A percentile compares a stretch with the other conserved stretches of the same genome.
phyloP scores from a whole-genome alignment of 2,113 vertebrate genomes.

The Sprattus sprattus region DNA sequence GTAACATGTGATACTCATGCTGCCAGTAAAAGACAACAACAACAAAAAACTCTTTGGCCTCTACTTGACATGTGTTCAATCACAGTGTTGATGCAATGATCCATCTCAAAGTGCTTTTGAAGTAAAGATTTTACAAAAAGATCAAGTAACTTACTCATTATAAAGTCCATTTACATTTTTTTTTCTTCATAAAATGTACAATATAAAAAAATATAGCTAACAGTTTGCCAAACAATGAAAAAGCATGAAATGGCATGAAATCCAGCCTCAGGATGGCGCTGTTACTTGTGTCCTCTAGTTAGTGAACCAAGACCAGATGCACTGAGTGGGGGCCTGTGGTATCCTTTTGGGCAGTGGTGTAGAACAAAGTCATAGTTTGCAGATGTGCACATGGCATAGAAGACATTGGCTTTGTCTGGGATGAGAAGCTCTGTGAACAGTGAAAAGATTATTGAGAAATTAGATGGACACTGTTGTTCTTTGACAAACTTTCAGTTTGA shows the following conservation, averaged over 20 bases:
- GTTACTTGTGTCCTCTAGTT: slow-evolving; percentile 10
- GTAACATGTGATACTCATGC: neutral
- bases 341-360: slow-evolving; percentile 53
- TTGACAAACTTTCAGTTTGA: neutral
- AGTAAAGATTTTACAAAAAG: neutral
- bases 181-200: slow-evolving; percentile 14
- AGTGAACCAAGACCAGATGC: slow-evolving; percentile 2
- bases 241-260: neutral
- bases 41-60: neutral
- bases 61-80: neutral
- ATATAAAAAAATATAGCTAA: neutral
- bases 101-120: neutral
- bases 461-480: neutral
- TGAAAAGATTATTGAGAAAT: neutral
- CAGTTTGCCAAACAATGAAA: neutral
- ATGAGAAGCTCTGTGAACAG: slow-evolving; percentile 76
- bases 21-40: neutral
- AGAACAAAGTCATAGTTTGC: slow-evolving; percentile 78
- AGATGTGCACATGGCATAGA: slow-evolving; percentile 81
- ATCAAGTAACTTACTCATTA: neutral
- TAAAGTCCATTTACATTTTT: neutral
- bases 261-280: slow-evolving; percentile 33
- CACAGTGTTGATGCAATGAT: neutral
- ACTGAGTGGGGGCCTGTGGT: slow-evolving; percentile 53
- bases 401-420: slow-evolving; percentile 83